Conservation (phyloP, 2,113 vertebrate genomes). For the Cranoglanis bouderius region DNA sequence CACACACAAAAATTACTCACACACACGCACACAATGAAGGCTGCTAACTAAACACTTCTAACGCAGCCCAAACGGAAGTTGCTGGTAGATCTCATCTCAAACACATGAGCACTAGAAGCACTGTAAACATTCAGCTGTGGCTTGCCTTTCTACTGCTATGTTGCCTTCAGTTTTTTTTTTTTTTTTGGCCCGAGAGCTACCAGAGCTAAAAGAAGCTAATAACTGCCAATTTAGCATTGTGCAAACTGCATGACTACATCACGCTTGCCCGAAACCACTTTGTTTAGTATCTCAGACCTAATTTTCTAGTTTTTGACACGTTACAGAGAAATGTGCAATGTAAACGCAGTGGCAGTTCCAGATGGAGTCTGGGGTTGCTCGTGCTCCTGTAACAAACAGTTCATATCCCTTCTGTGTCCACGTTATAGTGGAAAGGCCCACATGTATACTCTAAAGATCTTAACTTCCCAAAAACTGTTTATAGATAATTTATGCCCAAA, state of each 20-base stretch:
- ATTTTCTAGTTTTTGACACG: neutral
- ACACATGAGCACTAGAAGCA: neutral
- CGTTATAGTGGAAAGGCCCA: neutral
- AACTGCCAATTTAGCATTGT: neutral
- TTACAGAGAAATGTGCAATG: neutral
- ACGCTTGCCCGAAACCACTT: neutral
- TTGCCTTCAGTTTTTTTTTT: neutral
- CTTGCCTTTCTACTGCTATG: neutral
- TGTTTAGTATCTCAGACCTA: neutral
- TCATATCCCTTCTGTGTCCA: neutral
- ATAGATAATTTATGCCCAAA: neutral
- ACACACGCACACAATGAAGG: neutral
- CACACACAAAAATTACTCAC: neutral
- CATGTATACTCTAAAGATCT: neutral
- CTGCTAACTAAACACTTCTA: neutral
- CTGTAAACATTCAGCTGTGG: neutral
- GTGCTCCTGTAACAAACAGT: neutral
- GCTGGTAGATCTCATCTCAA: neutral
- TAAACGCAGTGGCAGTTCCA: neutral
- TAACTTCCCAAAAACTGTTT: neutral
- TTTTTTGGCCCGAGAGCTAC: neutral
- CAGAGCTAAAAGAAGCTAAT: neutral
- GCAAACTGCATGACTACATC: neutral
- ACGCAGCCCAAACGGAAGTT: neutral
- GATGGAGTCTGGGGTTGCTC: neutral